Conservation (phyloP, 2,888 invertebrate genomes). For the Synergus laeviventris region DNA sequence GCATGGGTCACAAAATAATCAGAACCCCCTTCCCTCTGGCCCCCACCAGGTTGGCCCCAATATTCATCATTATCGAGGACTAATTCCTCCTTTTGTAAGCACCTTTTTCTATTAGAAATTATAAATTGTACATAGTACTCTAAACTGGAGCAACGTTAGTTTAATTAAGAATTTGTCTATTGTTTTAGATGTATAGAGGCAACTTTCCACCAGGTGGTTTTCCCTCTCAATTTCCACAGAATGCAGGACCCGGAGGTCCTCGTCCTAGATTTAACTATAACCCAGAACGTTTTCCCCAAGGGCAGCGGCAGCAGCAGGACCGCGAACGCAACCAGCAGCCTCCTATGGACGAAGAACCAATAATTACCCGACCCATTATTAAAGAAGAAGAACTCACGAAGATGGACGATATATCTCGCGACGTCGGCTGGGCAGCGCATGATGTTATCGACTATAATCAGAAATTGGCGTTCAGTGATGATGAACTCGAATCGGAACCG, state of each 20-base stretch:
- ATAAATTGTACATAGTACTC: not conserved
- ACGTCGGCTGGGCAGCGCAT: constrained; percentile 94
- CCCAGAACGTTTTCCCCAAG: constrained; percentile 63
- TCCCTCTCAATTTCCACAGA: constrained; percentile 71
- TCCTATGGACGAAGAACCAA: constrained; percentile 80
- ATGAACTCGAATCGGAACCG: constrained; percentile 80
- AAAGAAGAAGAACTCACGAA: constrained; percentile 94
- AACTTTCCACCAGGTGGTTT: constrained; percentile 73
- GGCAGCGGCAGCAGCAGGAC: constrained; percentile 67
- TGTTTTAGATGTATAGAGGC: constrained; percentile 75
- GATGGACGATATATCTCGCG: constrained; percentile 92
- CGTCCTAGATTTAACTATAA: constrained; percentile 73
- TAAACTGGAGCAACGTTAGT: not conserved
- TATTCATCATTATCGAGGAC: constrained; percentile 81
- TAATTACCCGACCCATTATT: constrained; percentile 89
- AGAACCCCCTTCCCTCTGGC: constrained; percentile 56
- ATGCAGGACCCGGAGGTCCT: constrained; percentile 66
- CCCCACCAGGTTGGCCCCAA: constrained; percentile 68
- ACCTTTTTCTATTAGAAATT: constrained; percentile 39
- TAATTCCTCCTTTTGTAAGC: constrained; percentile 88
- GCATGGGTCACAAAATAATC: constrained; percentile 61
- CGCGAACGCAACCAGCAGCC: constrained; percentile 66
- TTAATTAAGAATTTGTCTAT: constrained; percentile 33
- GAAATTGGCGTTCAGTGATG: constrained; percentile 95
- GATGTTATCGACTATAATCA: constrained; percentile 97